Base-by-base conservation (phyloP, 2,797 vertebrate species). In the Melanotaenia trifasciata region DNA sequence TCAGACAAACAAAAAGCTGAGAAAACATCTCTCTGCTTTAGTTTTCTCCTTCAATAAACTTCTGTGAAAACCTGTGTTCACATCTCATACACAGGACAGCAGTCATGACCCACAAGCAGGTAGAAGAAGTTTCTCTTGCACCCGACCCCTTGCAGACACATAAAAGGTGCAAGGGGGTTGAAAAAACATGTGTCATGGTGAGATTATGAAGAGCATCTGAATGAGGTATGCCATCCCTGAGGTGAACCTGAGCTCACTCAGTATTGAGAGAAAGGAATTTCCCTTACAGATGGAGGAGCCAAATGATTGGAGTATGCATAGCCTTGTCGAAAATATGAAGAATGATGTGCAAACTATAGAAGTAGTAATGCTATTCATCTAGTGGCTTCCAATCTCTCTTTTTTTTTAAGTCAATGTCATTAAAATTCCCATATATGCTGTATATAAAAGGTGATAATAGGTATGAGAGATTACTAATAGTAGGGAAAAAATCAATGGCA, bases 181-280 rank as follows among this genome's bases (percentile, higher is more conserved):
- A 69, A 74, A 67, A 57, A 83, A 83, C 83, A 86, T 51, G 72
- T 80, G 54, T 87, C 58, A 64, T 65, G 72, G 53, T 67, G 83
- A 78, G 78, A 86, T 54, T 76, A 71, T 63, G 75, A 74, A 84
- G 56, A 76, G 76, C 78, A 78, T 81, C 40, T 64, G 53, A 87
- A 87, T 84, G 62, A 79, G 67, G 64, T 33, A 47, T 33, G 38
- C 40, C 67, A 24, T 85, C 76, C 76, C 76, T 13, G 74, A 64
- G 33, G 76, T 62, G 64, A 72, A 28, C 36, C 65, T 60, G 67
- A 77, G 71, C 76, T 78, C 51, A 28, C 67, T 64, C 58, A 63
- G 71, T 73, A 54, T 61, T 65, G 70, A 45, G 71, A 72, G 68
- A 7, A 58, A 79, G 67, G 66, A 68, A 20, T 43, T 56, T 72